These are phyloP conservation scores for Polypedilum vanderplanki DNA, from an alignment of 1,140 invertebrate species.

Conservation along the genomic window DNA sequence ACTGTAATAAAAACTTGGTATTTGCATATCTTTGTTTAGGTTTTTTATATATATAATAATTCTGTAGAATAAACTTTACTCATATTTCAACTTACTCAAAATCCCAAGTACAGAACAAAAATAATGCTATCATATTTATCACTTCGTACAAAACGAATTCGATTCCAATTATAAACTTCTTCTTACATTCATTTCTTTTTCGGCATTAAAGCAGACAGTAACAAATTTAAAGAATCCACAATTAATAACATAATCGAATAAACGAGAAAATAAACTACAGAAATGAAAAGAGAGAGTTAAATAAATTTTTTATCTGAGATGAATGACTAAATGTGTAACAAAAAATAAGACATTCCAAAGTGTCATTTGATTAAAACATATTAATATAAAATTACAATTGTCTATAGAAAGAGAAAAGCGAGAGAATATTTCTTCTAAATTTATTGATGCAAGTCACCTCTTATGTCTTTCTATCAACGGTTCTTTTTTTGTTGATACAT, in stretches of 20 bases:
- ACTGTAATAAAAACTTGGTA: too few relatives aligned
- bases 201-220: background rate
- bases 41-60: too few relatives aligned
- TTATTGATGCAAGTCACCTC: background rate
- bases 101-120: background rate
- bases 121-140: background rate
- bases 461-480: background rate
- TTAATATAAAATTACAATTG: background rate
- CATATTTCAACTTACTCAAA: too few relatives aligned
- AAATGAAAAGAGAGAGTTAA: too few relatives aligned
- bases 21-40: too few relatives aligned
- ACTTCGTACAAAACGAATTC: background rate
- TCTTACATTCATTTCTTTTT: background rate
- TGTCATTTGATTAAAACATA: constrained; percentile 15
- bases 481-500: background rate
- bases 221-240: background rate
- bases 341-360: background rate
- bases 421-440: background rate
- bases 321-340: background rate
- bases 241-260: constrained; percentile 3
- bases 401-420: too few relatives aligned
- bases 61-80: too few relatives aligned
- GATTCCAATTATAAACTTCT: constrained; percentile 21
- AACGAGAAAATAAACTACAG: background rate
- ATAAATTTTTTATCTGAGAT: too few relatives aligned